Conservation (phyloP, 2,888 invertebrate genomes). For the Omphaloscelis lunosa region DNA sequence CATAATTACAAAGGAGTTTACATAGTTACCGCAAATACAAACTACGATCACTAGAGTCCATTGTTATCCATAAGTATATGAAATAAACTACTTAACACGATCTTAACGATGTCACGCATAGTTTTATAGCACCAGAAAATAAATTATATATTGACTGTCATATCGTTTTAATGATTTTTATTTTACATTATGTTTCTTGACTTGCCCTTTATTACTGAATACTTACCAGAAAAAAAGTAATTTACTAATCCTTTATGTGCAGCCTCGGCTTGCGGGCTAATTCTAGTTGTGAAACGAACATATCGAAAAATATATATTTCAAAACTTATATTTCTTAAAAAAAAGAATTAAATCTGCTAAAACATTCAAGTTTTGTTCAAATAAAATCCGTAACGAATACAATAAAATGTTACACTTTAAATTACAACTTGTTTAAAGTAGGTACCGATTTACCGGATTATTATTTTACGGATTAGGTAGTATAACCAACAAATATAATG, state of each 20-base stretch:
- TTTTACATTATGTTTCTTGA: background rate
- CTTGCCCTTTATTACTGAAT: background rate
- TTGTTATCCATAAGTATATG: no score
- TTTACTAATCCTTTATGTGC: background rate
- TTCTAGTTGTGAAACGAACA: background rate
- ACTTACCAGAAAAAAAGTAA: background rate
- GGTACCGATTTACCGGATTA: no score
- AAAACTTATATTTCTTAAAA: background rate
- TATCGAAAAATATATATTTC: background rate
- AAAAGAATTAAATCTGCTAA: no score
- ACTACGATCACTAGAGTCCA: background rate
- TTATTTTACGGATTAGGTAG: no score
- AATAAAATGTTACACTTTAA: no score
- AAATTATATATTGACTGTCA: background rate
- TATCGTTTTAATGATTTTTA: background rate
- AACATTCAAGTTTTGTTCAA: background rate
- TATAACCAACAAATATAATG: no score
- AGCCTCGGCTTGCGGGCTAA: background rate
- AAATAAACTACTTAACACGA: no score
- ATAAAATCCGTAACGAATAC: background rate
- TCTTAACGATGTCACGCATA: background rate
- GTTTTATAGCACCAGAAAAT: slow-evolving; percentile 1
- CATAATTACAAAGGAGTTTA: slow-evolving; percentile 21
- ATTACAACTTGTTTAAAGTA: no score
- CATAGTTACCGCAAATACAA: background rate